Conservation (phyloP, 92 coral and sea anemone species). For the Actinernus sp. region DNA sequence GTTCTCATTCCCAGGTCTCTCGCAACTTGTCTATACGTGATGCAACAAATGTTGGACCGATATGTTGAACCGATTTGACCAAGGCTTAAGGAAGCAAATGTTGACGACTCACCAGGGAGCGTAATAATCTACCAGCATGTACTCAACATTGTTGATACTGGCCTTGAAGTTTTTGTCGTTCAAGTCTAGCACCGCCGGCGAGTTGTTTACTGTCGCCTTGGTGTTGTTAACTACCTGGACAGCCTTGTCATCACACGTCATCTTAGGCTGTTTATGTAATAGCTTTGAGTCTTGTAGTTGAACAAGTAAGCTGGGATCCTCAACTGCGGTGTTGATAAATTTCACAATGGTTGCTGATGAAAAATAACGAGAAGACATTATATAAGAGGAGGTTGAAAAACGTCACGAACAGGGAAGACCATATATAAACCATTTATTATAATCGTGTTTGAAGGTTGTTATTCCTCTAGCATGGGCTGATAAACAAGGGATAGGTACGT, state of each 20-base stretch:
- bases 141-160: neutral
- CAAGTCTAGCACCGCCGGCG: slow-evolving; percentile 1
- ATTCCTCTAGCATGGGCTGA: too few species aligned
- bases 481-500: too few species aligned
- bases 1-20: too few species aligned
- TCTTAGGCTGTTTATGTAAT: neutral
- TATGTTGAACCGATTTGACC: too few species aligned
- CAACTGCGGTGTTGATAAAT: neutral
- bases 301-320: neutral
- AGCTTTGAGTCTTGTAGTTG: neutral
- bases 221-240: neutral
- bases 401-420: too few species aligned
- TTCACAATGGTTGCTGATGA: neutral
- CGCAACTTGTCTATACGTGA: too few species aligned
- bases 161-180: slow-evolving; percentile 17
- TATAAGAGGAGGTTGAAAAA: too few species aligned
- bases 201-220: neutral
- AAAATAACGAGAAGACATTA: too few species aligned
- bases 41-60: too few species aligned
- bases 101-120: slow-evolving; percentile 54
- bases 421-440: too few species aligned
- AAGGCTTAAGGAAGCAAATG: too few species aligned
- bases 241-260: neutral
- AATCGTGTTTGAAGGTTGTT: too few species aligned
- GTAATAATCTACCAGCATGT: slow-evolving; percentile 18